phyloP scores from a whole-genome alignment of 2,888 invertebrate genomes.

The Agrochola circellaris region DNA sequence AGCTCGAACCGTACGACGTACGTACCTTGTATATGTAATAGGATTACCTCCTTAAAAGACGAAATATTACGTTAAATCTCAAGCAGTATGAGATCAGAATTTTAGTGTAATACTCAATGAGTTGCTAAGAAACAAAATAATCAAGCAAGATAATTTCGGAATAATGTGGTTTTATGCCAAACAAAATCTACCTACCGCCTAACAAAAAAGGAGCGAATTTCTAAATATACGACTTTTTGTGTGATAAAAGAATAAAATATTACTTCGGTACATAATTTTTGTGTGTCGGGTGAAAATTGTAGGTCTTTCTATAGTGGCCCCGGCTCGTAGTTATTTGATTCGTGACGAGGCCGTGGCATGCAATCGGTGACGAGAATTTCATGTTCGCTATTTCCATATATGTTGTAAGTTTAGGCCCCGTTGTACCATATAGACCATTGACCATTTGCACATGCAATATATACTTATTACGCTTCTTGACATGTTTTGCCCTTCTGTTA shows the following conservation, averaged over 20 bases:
- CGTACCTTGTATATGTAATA: neutral
- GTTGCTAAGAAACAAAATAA: neutral
- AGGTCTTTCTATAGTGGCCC: neutral
- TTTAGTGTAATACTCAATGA: neutral
- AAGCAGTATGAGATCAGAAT: neutral
- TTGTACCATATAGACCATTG: no score
- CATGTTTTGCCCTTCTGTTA: no score
- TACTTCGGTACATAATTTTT: neutral
- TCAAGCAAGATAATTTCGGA: neutral
- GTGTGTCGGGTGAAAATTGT: constrained; percentile 15
- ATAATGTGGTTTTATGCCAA: neutral
- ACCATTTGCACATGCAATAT: no score
- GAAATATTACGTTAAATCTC: neutral
- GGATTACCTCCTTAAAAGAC: neutral
- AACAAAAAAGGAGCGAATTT: neutral
- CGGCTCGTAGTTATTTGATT: constrained; percentile 17
- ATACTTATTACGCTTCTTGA: no score
- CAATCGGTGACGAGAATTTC: neutral
- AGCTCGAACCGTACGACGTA: no score
- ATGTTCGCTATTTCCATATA: neutral
- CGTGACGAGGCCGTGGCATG: neutral
- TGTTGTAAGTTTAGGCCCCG: no score
- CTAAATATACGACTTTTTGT: neutral
- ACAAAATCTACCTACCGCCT: neutral
- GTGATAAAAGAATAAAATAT: neutral